Base-by-base conservation (phyloP, 2,888 invertebrate genomes). In the Ennomos erosarius region DNA sequence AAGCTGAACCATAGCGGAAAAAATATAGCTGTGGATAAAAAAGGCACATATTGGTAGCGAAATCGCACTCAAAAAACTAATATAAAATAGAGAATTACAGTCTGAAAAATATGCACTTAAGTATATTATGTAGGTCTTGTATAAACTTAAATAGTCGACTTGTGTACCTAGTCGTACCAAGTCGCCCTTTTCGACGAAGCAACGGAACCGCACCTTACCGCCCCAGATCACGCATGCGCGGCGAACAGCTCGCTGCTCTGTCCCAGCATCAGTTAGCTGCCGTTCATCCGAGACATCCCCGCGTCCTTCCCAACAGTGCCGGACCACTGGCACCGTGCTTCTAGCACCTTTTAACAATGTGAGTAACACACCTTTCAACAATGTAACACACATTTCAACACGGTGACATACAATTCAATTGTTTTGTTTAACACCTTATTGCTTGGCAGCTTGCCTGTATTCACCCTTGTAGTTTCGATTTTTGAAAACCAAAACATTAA, bases 191-290 rank as follows among this genome's bases (percentile, higher is more conserved):
- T 5, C 26, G 26, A 26, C 66, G 74, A 49, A 16, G 8, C 36
- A 47, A 38, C 50, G 58, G 53, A 72, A 74, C 63, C 56, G 49
- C 16, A 45, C 48, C 54, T 36, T 59, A 54, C 38, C 10, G 38
- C 36, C 35, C 38, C 11, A 4, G 16, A 46, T 1, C 40, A 50
- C 59, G 59, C 59, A 54, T 54, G 59, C 59, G 59, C 49, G 1
- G 11, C 9, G 9, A 11, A 1, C 49, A 49, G 44, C 58, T 36
- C 43, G 34, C 49, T 45, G 44, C 58, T 36, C 43, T 16, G 36
- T 36, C 54, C 59, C 59, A 59, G 59, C 59, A 54, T 54, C 59
- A 59, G 59, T 59, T 10, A 48, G 59, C 54, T 59, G 45, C 39
- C 36, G 48, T 11, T 33, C 35, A 4, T 10, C 16, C 5, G 37